Percentiles rank a stretch among this genome's conserved stretches.
Conservation (phyloP, 2,888 invertebrate genomes). For the Synergus japonicus region DNA sequence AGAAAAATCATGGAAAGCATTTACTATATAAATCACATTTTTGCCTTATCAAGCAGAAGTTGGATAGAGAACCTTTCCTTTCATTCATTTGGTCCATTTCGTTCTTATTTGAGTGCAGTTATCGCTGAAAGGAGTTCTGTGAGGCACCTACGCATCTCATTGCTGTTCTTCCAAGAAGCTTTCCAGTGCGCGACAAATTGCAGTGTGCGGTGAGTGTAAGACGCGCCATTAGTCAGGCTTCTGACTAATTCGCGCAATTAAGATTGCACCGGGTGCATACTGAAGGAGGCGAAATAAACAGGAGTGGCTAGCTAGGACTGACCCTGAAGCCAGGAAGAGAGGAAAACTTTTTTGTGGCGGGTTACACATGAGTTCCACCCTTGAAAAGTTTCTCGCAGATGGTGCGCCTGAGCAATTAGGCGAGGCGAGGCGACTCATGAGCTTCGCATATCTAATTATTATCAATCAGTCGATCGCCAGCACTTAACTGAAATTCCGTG, state of each 20-base stretch:
- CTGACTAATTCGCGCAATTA: slow-evolving; percentile 70
- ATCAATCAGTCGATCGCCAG: slow-evolving; percentile 30
- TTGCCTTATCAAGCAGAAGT: not conserved
- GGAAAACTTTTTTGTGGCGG: slow-evolving; percentile 42
- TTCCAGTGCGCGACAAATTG: slow-evolving; percentile 59
- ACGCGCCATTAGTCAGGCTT: slow-evolving; percentile 66
- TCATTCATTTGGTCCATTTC: not conserved
- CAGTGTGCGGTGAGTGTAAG: slow-evolving; percentile 57
- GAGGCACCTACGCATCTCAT: slow-evolving; percentile 27
- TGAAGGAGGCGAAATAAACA: slow-evolving; percentile 40
- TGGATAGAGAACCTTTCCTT: not conserved
- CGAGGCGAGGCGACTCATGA: not conserved
- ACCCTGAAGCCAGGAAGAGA: slow-evolving; percentile 17
- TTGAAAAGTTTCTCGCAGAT: too few relatives aligned
- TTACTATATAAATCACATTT: not conserved
- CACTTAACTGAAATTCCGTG: slow-evolving; percentile 22
- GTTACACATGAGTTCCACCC: slow-evolving; percentile 8
- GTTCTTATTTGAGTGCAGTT: slow-evolving; percentile 18
- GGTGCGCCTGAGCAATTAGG: slow-evolving; percentile 9
- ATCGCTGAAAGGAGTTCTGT: slow-evolving; percentile 23
- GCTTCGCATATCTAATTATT: slow-evolving; percentile 31
- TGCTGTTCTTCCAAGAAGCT: slow-evolving; percentile 54
- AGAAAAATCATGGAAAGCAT: not conserved
- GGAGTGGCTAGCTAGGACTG: slow-evolving; percentile 19
- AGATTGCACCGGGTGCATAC: slow-evolving; percentile 54